A percentile compares a stretch with the other conserved stretches of the same genome.
Conservation (phyloP, 2,888 invertebrate species). For the Thyatira batis region DNA sequence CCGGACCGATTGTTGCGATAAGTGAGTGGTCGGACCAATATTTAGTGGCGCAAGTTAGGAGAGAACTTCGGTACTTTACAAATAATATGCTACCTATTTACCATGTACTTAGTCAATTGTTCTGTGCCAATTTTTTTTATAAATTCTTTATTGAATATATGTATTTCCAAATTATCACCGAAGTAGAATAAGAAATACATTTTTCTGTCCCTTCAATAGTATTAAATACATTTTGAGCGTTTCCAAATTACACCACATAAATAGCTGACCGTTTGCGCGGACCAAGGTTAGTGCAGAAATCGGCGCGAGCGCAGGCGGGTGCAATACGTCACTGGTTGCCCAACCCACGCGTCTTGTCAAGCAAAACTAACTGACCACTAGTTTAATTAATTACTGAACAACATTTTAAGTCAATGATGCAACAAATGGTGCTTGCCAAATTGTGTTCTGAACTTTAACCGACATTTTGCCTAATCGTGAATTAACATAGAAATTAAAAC, state of each 20-base stretch:
- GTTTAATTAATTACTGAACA: constrained; percentile 49
- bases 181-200: no score
- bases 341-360: constrained; percentile 55
- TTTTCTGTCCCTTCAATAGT: no score
- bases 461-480: not conserved
- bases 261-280: constrained; percentile 27
- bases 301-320: constrained; percentile 47
- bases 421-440: constrained; percentile 30
- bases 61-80: constrained; percentile 12
- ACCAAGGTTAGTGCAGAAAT: constrained; percentile 61
- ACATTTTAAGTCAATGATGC: constrained; percentile 40
- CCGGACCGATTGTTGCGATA: constrained; percentile 45
- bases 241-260: constrained; percentile 27
- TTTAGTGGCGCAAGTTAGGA: constrained; percentile 25
- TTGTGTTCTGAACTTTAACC: constrained; percentile 36
- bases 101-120: no score
- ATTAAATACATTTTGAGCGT: constrained; percentile 11
- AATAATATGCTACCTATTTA: constrained; percentile 1
- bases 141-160: no score
- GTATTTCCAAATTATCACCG: no score
- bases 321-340: constrained; percentile 50
- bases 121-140: no score
- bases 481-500: not conserved
- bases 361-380: constrained; percentile 42
- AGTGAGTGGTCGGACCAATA: constrained; percentile 42